A percentile compares a stretch with the other conserved stretches of the same genome.
Conservation (phyloP, 2,113 vertebrate species). For the Leptosomus discolor region DNA sequence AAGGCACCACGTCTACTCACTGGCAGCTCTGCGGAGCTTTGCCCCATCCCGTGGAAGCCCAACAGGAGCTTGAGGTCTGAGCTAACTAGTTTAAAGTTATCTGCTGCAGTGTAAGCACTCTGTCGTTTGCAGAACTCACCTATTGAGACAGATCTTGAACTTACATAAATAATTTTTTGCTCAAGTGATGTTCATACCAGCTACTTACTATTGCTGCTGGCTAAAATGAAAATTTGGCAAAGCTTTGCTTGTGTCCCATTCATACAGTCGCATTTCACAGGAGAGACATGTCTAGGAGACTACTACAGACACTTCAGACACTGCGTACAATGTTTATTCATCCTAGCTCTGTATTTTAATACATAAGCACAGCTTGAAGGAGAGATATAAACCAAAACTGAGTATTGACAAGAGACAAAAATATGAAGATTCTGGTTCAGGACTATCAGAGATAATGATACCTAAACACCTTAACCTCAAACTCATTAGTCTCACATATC, state of each 20-base stretch:
- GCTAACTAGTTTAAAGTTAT: background rate
- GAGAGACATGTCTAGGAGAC: background rate
- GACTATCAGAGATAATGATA: conserved; percentile 65
- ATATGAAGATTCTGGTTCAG: conserved; percentile 49
- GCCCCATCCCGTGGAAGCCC: background rate
- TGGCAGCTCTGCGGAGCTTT: background rate
- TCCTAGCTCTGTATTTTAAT: background rate
- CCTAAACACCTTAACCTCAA: conserved; percentile 75
- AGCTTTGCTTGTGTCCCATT: background rate
- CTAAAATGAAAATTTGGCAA: background rate
- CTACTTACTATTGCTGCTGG: background rate
- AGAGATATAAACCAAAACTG: background rate
- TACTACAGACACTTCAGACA: background rate
- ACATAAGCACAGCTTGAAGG: background rate
- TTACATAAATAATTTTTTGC: background rate
- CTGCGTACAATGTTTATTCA: background rate
- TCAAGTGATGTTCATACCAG: background rate
- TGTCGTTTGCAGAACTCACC: background rate
- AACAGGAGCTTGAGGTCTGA: background rate
- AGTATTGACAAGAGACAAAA: conserved; percentile 46
- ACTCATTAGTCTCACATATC: conserved; percentile 80
- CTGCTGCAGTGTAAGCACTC: background rate
- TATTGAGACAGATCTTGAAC: background rate
- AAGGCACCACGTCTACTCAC: rapidly evolving
- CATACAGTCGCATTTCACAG: background rate